Evolutionary conservation across 2,113 vertebrate genomes (phyloP).

Genomic region (Pimephales promelas): DNA sequence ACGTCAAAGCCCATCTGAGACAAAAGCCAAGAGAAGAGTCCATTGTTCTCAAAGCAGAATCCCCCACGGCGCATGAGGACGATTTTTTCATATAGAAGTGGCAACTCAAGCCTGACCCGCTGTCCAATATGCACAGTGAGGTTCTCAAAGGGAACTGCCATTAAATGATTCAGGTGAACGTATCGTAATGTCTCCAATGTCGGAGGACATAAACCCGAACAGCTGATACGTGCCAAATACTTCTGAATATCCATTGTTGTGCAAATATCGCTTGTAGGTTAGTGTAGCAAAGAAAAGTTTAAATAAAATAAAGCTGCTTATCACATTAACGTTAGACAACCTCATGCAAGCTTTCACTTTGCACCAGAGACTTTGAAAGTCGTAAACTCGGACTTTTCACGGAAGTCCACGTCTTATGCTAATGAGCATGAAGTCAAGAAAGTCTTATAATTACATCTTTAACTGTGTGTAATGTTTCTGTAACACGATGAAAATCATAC

Average conservation of each 20-base stretch:
- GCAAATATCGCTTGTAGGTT: not conserved
- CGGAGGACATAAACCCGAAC: constrained; percentile 37
- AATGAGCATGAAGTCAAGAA: not conserved
- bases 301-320: not conserved
- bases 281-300: too few relatives aligned
- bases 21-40: constrained; percentile 78
- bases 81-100: constrained; percentile 74
- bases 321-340: not conserved
- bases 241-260: constrained; percentile 64
- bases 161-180: constrained; percentile 69
- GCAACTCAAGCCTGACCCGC: constrained; percentile 56
- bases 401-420: not conserved
- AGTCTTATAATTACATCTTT: not conserved
- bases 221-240: constrained; percentile 73
- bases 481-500: not conserved
- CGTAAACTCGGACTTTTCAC: not conserved
- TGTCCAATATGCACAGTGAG: constrained; percentile 75
- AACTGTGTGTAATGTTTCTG: not conserved
- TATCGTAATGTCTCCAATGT: constrained; percentile 59
- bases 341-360: not conserved
- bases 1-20: constrained; percentile 68
- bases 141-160: constrained; percentile 75
- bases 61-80: constrained; percentile 69
- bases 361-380: too few relatives aligned
- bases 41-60: constrained; percentile 78